These are phyloP conservation scores for Brachionus calyciflorus DNA, from an alignment of 1,140 invertebrate genomes.

Conservation along the genomic window DNA sequence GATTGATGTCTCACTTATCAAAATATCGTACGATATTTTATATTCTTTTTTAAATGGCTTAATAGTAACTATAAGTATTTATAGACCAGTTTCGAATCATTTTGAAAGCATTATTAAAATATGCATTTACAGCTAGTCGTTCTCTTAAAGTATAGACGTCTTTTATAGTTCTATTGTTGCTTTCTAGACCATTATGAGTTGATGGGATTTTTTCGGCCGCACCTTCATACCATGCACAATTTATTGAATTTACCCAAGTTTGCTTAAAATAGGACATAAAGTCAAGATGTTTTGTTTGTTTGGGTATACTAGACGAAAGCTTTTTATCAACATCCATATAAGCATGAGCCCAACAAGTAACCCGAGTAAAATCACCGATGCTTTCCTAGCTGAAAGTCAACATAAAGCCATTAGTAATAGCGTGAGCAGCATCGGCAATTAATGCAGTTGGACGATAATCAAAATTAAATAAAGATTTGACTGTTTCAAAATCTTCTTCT, in stretches of 20 bases:
- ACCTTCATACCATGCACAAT: not conserved
- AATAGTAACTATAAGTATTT: not conserved
- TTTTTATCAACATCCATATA: not conserved
- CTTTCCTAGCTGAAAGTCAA: not conserved
- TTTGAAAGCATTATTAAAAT: not conserved
- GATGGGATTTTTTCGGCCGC: not conserved
- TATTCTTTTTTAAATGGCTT: not conserved
- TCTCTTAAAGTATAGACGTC: not conserved
- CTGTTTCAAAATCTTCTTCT: not conserved
- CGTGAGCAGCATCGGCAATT: not conserved
- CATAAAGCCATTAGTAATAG: not conserved
- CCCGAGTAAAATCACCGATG: not conserved
- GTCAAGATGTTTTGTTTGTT: not conserved
- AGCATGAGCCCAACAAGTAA: not conserved
- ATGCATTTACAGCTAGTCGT: not conserved
- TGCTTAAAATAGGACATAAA: not conserved
- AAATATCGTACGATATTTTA: no score
- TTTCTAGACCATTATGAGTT: not conserved
- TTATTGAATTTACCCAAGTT: not conserved
- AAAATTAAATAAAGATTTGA: not conserved
- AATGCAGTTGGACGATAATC: slow-evolving; percentile 9
- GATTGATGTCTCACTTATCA: no score
- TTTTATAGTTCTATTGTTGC: not conserved
- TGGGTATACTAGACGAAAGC: not conserved
- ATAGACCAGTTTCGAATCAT: not conserved